These are phyloP conservation scores for Bujurquina vittata DNA, from an alignment of 2,113 vertebrate species.

Conservation along the genomic window DNA sequence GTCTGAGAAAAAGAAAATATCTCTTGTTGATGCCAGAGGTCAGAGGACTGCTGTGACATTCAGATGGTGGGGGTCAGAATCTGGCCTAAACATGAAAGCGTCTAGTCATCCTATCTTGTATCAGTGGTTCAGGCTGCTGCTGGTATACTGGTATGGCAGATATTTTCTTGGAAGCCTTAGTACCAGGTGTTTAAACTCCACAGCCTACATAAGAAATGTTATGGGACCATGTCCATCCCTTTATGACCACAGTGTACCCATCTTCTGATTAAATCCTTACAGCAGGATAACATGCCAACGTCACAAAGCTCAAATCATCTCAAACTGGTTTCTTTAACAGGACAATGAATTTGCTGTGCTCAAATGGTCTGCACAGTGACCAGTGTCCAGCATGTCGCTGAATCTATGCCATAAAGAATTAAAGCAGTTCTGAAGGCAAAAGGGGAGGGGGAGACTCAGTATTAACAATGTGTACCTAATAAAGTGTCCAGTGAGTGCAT, in stretches of 20 bases:
- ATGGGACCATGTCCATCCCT: background rate
- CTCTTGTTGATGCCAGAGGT: background rate
- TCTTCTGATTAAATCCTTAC: too few species aligned
- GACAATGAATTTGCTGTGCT: too few species aligned
- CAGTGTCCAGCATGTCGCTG: background rate
- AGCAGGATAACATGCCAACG: too few species aligned
- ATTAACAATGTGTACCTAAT: background rate
- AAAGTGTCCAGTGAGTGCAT: background rate
- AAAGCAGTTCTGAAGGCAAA: background rate
- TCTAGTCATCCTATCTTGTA: background rate
- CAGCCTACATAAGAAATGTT: background rate
- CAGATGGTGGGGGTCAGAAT: background rate
- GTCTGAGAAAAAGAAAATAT: background rate
- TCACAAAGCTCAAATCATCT: too few species aligned
- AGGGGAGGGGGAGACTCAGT: too few species aligned
- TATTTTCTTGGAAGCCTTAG: background rate
- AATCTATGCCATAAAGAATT: background rate
- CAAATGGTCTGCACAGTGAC: too few species aligned
- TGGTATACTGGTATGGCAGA: background rate
- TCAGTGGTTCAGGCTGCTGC: background rate
- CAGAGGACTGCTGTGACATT: background rate
- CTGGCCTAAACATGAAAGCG: background rate
- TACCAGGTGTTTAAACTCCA: background rate
- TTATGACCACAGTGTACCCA: too few species aligned
- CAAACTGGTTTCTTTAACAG: too few species aligned